Evolutionary conservation across 2,888 invertebrate genomes (phyloP), one percentile per base, ranked within the genome.

Genomic region (Apotomis turbidana): DNA sequence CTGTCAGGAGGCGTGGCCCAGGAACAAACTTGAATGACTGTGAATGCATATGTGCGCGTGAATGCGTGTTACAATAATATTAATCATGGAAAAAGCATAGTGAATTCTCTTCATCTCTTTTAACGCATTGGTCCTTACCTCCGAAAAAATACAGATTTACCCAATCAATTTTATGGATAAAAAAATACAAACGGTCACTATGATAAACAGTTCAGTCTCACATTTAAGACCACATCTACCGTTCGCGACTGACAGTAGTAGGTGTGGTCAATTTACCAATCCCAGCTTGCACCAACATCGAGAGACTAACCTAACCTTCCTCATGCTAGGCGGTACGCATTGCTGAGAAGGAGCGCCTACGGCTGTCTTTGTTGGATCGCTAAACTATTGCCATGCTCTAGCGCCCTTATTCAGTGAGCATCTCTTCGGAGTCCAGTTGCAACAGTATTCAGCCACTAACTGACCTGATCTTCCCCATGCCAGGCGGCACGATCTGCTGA

Each of bases 391-490:
- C 97, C 97, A 80, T 96, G 95, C 87, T 99, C 99, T 79, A 99
- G 93, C 0, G 99, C 97, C 3, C 95, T 93, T 66, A 98, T 96
- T 99, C 99, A 99, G 13, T 95, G 76, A 97, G 96, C 95, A 98
- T 97, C 83, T 97, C 97, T 79, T 98, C 98, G 0, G 98, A 97
- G 86, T 99, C 99, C 0, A 99, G 99, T 95, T 99, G 99, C 79
- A 99, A 93, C 0, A 99, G 41, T 41, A 6, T 41, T 97, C 4
- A 3, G 36, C 10, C 12, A 58, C 12, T 41, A 8, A 46, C 51
- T 41, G 12, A 46, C 51, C 52, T 49, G 15, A 46, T 63, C 84
- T 90, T 92, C 80, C 86, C 90, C 88, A 90, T 89, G 52, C 77
- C 79, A 0, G 79, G 73, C 55, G 84, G 83, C 44, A 83, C 83